Percentiles rank a stretch among this genome's conserved stretches.
Conservation (phyloP, 2,888 invertebrate species). For the Atrina japonica region DNA sequence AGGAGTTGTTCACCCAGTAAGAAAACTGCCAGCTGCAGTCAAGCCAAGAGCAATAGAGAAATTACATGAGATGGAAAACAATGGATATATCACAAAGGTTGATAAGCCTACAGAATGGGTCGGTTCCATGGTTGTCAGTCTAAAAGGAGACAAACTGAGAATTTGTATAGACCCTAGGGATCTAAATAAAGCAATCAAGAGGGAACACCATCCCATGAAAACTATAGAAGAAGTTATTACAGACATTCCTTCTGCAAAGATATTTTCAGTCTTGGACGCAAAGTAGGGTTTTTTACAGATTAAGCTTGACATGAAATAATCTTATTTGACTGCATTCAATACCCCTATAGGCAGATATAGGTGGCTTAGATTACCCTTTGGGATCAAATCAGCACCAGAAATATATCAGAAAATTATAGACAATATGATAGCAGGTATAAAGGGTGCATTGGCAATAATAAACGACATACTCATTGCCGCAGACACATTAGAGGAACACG, state of each 20-base stretch:
- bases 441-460: neutral
- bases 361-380: conserved; percentile 52
- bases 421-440: conserved; percentile 44
- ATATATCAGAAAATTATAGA: conserved; percentile 20
- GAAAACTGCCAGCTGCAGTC: conserved; percentile 28
- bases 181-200: conserved; percentile 53
- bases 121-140: conserved; percentile 53
- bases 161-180: conserved; percentile 50
- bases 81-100: conserved; percentile 49
- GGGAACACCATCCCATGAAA: conserved; percentile 58
- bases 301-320: conserved; percentile 48
- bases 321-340: conserved; percentile 56
- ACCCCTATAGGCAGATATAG: conserved; percentile 55
- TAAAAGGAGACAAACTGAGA: conserved; percentile 48
- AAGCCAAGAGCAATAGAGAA: conserved; percentile 44
- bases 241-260: conserved; percentile 47
- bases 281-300: conserved; percentile 44
- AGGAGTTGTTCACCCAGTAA: conserved; percentile 24
- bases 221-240: conserved; percentile 57
- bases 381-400: conserved; percentile 12
- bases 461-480: conserved; percentile 2
- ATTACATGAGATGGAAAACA: conserved; percentile 55
- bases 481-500: conserved; percentile 5
- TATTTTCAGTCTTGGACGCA: conserved; percentile 3
- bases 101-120: conserved; percentile 58